Base-by-base conservation (phyloP, 2,797 vertebrate genomes). In the Falco rusticolus region DNA sequence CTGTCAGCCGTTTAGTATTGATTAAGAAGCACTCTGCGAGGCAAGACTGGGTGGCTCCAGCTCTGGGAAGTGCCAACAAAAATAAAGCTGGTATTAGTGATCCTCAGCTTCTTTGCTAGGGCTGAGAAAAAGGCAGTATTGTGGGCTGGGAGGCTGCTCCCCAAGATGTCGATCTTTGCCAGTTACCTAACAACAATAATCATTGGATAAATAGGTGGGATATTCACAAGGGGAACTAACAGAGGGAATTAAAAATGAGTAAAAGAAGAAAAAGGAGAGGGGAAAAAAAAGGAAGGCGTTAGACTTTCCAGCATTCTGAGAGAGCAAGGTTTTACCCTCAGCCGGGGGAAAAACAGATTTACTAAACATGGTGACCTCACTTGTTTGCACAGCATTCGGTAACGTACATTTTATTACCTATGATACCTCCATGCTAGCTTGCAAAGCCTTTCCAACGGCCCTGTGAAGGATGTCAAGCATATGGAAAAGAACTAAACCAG, bases 311-410 rank as follows among this genome's bases (percentile, higher is more conserved):
- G 87, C 64, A 54, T 94, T 88, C 78, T 89, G 79, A 94, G 91
- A 96, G 97, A 95, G 87, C 82, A 90, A 76, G 84, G 72, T 97
- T 97, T 98, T 96, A 95, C 93, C 97, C 97, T 94, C 80, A 87
- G 86, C 24, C 5, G 21, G 61, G 96, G 92, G 90, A 91, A 96
- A 97, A 96, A 95, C 92, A 93, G 97, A 97, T 97, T 97, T 97
- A 97, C 97, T 95, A 97, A 97, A 97, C 95, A 97, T 28, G 7
- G 93, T 98, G 97, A 98, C 85, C 89, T 98, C 95, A 97, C 96
- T 95, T 98, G 97, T 98, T 98, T 98, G 97, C 96, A 97, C 31
- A 98, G 96, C 89, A 66, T 91, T 93, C 3, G 21, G 96, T 96
- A 96, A 97, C 93, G 24, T 94, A 88, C 88, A 39, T 96, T 97